Percentiles rank a stretch among this genome's conserved stretches.
Evolutionary conservation across 2,797 vertebrate genomes (phyloP).

Genomic region (Scomberomorus guttatus): DNA sequence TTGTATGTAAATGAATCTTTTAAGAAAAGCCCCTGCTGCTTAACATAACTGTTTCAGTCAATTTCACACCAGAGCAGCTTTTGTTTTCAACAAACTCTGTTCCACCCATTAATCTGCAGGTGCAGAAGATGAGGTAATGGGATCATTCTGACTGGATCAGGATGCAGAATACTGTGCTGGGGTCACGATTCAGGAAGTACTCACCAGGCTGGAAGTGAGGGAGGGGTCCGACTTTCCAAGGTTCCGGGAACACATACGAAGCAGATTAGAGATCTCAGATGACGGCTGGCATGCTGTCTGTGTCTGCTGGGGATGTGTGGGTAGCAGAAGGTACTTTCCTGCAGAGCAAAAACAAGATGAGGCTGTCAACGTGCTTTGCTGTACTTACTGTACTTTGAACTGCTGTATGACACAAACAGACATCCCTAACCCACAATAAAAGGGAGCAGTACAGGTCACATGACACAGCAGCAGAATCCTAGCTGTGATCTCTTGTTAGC

Average conservation of each 20-base stretch:
- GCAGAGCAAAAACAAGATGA: constrained; percentile 47
- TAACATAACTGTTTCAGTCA: not conserved
- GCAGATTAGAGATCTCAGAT: constrained; percentile 91
- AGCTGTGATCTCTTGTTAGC: constrained; percentile 26
- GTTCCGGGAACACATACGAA: constrained; percentile 92
- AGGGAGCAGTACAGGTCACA: constrained; percentile 1
- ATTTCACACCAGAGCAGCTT: constrained; percentile 5
- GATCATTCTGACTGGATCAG: not conserved
- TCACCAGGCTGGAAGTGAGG: constrained; percentile 93
- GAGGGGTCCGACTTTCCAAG: constrained; percentile 96
- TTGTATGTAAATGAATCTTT: not conserved
- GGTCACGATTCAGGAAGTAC: constrained; percentile 62
- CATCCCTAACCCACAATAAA: not conserved
- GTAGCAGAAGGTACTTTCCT: constrained; percentile 95
- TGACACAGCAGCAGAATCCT: constrained; percentile 11
- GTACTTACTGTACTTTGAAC: not conserved
- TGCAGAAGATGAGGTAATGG: not conserved
- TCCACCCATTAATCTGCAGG: not conserved
- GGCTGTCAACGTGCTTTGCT: not conserved
- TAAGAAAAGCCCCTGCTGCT: not conserved
- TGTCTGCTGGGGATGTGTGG: constrained; percentile 78
- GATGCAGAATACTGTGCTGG: not conserved
- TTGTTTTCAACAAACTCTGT: constrained; percentile 6
- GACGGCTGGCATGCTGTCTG: constrained; percentile 79
- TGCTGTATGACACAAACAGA: too few relatives aligned